Base-by-base conservation (phyloP, 2,888 invertebrate species). In the Rhagophthalmus giganteus region DNA sequence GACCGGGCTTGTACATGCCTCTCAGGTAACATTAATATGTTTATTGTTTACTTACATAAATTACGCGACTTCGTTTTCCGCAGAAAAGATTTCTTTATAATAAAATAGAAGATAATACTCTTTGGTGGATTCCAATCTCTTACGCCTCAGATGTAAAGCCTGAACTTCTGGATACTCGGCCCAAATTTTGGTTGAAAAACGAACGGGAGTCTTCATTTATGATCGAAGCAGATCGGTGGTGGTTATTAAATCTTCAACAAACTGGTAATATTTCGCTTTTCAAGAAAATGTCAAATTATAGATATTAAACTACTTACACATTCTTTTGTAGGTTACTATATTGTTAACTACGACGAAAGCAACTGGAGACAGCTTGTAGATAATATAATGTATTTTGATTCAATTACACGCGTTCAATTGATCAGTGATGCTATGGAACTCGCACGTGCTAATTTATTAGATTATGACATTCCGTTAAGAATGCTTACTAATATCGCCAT, bases 341-440 rank as follows among this genome's bases (percentile, higher is more conserved):
- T 83, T 14, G 84, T 85, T 10, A 85, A 85, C 67, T 86, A 86
- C 63, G 85, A 86, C 61, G 71, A 76, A 45, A 62, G 69, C 6
- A 84, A 84, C 50, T 86, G 86, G 86, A 69, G 76, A 49, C 68
- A 76, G 6, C 66, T 86, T 8, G 63, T 59, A 8, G 25, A 39
- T 1, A 76, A 81, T 2, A 81, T 82, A 32, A 76, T 80, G 63
- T 61, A 63, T 1, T 75, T 89, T 34, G 79, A 84, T 2, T 71
- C 79, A 0, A 73, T 81, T 1, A 84, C 83, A 47, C 74, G 86
- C 54, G 86, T 85, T 0, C 86, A 88, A 65, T 69, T 90, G 8
- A 73, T 91, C 24, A 83, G 85, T 60, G 88, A 90, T 71, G 78
- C 84, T 0, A 76, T 83, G 64, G 79, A 81, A 55, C 70, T 84